Evolutionary conservation across 1,140 invertebrate species (phyloP), one percentile per base, ranked within the genome.

Genomic region (Cecropterus lyciades): DNA sequence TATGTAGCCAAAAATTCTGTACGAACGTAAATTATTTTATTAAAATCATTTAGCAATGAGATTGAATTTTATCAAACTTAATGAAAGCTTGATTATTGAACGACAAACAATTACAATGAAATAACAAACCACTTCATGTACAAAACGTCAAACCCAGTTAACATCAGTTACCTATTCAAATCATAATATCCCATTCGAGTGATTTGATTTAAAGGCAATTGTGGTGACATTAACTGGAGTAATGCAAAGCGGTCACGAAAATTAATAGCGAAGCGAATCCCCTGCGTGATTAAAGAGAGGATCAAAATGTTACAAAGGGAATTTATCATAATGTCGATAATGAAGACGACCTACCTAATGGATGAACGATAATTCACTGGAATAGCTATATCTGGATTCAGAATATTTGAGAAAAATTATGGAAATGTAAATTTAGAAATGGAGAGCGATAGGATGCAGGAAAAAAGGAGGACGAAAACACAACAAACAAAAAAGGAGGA

Each of bases 171-270:
- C n/a, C 17, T 27, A 24, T 51, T 13, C 48, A 51, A 27, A 51
- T 51, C n/a, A 52, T 20, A n/a, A 13, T 15, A 33, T 51, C 20
- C 11, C 10, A 27, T 40, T 11, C 37, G 10, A 16, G 30, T 13
- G 11, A 52, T 15, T 11, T 11, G 30, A 27, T 14, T 27, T 6
- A 30, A 52, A 52, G 27, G 27, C 30, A 53, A 53, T 53, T 53
- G 51, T 27, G 15, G 51, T 37, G 14, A 53, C 51, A 53, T 53
- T 53, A 53, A 53, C 51, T 16, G 51, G 51, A 53, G 30, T 53
- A 37, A 53, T 53, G 9, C 27, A 15, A 27, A 53, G 30, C 51
- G 27, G 30, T 27, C 51, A n/a, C 51, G 11, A 14, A 53, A 53
- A 53, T 53, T 53, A 53, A 53, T 53, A 53, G 51, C 27, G 24